Base-by-base conservation (phyloP, 1,140 invertebrate species). In the Nymphalis io region DNA sequence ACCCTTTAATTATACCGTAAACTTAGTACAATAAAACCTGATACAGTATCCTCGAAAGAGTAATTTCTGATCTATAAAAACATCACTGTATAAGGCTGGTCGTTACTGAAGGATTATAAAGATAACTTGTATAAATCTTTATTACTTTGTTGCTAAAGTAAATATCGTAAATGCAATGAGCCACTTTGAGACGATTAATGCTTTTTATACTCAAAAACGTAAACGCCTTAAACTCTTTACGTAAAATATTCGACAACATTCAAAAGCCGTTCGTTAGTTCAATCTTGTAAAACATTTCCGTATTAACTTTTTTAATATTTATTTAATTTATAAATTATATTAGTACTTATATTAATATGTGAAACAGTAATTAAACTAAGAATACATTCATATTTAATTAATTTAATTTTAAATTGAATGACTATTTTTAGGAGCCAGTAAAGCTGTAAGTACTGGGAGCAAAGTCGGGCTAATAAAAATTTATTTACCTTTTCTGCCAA, bases 141-240 rank as follows among this genome's bases (percentile, higher is more conserved):
- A 70, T 65, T 55, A 70, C 69, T 65, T 70, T 70, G 69, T 65
- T 65, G 69, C 58, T 40, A 60, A 61, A 60, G 58, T 65, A 65
- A 70, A 70, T 62, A 59, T 70, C 69, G 62, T 70, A 66, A 70
- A 70, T 70, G 65, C 62, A 64, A 61, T 70, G 69, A 60, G 65
- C 69, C 69, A 70, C 58, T 70, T 70, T 70, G 40, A 5, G 48
- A 44, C 38, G 46, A 70, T 70, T 70, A 70, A 70, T 58, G 13
- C 65, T 65, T 65, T 67, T 70, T 70, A 33, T 44, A 69, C 6
- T 38, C 12, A 23, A 51, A 59, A 63, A 57, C 21, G 13, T 57
- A 33, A 57, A 62, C 51, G 60, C 48, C 18, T 63, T 58, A 42
- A 69, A 61, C 42, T 13, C 53, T 23, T 44, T 69, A 64, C 38